Percentiles rank a stretch among this genome's conserved stretches.
Conservation (phyloP, 2,888 invertebrate species). For the Eueremaeus valkanovi region DNA sequence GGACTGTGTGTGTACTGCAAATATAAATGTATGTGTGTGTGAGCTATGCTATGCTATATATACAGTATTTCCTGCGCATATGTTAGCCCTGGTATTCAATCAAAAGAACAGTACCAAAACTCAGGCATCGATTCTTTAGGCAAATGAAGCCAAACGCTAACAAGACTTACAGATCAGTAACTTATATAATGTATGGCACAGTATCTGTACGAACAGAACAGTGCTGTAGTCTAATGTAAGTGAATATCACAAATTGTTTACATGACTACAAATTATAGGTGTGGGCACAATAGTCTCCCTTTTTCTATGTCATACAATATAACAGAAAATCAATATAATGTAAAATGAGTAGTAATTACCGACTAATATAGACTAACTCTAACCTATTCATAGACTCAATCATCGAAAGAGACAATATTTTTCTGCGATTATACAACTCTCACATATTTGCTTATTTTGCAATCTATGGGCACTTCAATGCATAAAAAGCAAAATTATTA, state of each 20-base stretch:
- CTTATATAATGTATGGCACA: constrained; percentile 14
- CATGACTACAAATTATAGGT: constrained; percentile 32
- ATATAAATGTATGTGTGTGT: background rate
- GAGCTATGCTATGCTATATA: background rate
- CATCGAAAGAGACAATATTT: background rate
- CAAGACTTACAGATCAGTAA: constrained; percentile 14
- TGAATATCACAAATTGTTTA: constrained; percentile 27
- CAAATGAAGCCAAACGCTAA: constrained; percentile 24
- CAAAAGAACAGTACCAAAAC: constrained; percentile 1
- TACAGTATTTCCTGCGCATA: constrained; percentile 25
- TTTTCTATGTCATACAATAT: background rate
- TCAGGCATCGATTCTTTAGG: constrained; percentile 25
- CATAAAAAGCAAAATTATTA: no score
- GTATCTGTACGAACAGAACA: background rate
- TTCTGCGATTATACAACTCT: no score
- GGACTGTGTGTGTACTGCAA: background rate
- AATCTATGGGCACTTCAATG: background rate
- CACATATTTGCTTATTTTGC: background rate
- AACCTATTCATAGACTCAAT: background rate
- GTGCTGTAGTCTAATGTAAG: background rate
- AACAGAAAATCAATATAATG: constrained; percentile 21
- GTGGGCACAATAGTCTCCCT: background rate
- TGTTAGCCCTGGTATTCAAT: constrained; percentile 2
- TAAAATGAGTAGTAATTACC: constrained; percentile 15
- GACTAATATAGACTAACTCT: background rate